phyloP scores from a whole-genome alignment of 1,140 invertebrate genomes.

The Adelges cooleyi region DNA sequence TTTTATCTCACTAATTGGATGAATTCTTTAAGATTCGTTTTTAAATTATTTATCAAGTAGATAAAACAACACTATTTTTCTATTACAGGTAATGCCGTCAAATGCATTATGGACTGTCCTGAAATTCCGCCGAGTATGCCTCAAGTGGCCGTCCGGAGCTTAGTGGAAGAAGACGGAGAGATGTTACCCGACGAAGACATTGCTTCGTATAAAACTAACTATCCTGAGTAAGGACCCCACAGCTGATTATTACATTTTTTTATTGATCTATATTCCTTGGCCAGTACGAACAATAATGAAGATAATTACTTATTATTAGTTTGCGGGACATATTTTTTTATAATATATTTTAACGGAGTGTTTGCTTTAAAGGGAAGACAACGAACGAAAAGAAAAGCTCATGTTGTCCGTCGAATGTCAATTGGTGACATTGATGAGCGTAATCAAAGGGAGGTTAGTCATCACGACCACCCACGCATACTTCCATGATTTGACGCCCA shows the following conservation, averaged over 20 bases:
- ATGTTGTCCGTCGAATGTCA: conserved; percentile 52
- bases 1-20: no score
- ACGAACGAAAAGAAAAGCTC: conserved; percentile 43
- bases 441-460: conserved; percentile 51
- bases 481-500: conserved; percentile 49
- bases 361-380: neutral
- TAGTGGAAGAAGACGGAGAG: conserved; percentile 19
- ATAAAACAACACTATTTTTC: no score
- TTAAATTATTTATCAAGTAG: no score
- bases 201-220: conserved; percentile 20
- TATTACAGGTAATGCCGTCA: conserved; percentile 27
- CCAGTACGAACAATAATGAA: neutral
- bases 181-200: conserved; percentile 22
- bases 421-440: conserved; percentile 50
- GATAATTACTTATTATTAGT: neutral
- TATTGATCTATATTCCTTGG: no score
- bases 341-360: no score
- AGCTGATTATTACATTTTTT: no score
- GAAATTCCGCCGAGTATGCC: conserved; percentile 21
- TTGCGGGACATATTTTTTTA: neutral
- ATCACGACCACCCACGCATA: conserved; percentile 51
- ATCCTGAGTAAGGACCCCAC: conserved; percentile 17
- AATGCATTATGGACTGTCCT: conserved; percentile 24
- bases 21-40: no score
- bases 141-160: conserved; percentile 7